Percentiles rank a stretch among this genome's conserved stretches.
phyloP scores from a whole-genome alignment of 2,113 vertebrate genomes.

The Tapirus terrestris region DNA sequence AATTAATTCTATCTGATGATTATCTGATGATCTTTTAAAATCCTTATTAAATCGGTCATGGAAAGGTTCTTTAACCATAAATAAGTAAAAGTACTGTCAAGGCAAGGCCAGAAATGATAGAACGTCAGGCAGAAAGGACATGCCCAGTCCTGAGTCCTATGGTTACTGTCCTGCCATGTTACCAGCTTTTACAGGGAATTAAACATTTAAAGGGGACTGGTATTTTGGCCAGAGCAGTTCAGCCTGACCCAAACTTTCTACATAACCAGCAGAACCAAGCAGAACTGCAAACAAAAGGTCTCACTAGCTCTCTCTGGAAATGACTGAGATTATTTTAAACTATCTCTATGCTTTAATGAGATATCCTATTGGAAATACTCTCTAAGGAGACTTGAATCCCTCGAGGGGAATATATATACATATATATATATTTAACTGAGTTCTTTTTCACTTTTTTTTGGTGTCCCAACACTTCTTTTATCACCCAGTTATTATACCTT shows the following conservation, averaged over 20 bases:
- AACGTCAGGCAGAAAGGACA: background rate
- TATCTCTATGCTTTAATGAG: background rate
- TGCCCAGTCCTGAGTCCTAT: background rate
- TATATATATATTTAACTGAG: background rate
- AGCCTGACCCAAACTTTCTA: background rate
- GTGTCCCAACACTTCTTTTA: background rate
- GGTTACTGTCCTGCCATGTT: background rate
- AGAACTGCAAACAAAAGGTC: conserved; percentile 10
- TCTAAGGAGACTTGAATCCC: background rate
- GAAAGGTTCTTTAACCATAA: conserved; percentile 8
- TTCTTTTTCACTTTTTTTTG: background rate
- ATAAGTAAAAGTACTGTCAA: conserved; percentile 30
- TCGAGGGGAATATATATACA: background rate
- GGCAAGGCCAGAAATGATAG: background rate
- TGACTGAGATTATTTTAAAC: conserved; percentile 19
- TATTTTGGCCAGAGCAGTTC: background rate
- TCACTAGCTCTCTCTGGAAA: background rate
- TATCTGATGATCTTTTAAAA: conserved; percentile 33
- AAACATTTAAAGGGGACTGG: background rate
- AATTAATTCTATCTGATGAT: conserved; percentile 57
- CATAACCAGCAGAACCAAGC: background rate
- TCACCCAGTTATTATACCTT: background rate
- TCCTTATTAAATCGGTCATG: conserved; percentile 35
- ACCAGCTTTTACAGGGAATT: background rate
- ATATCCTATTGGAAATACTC: background rate